These are phyloP conservation scores for Todus mexicanus DNA, from an alignment of 2,797 vertebrate genomes.

Conservation along the genomic window DNA sequence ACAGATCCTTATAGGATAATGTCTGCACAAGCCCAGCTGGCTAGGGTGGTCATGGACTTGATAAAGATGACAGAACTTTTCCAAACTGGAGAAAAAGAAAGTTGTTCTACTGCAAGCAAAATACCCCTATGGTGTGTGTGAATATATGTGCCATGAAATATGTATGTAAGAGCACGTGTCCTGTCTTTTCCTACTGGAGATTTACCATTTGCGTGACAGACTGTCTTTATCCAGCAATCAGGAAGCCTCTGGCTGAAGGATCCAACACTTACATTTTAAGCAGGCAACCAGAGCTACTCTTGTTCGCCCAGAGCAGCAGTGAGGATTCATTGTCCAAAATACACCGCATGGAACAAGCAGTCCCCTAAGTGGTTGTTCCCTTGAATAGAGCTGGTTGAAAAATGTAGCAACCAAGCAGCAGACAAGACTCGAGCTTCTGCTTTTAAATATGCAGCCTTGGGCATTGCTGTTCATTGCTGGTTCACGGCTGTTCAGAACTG, in stretches of 20 bases:
- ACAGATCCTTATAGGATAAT: constrained; percentile 28
- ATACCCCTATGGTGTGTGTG: neutral
- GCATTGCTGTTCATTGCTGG: too few species aligned
- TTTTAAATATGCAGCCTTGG: neutral
- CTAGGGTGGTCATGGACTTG: neutral
- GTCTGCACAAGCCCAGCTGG: neutral
- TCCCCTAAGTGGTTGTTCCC: neutral
- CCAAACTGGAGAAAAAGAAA: neutral
- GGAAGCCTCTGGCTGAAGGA: neutral
- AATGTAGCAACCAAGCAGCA: neutral
- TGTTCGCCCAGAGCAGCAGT: neutral
- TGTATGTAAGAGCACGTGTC: accelerated
- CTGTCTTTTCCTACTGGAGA: neutral
- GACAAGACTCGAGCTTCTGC: neutral
- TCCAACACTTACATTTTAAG: neutral
- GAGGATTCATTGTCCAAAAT: neutral
- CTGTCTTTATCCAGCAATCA: neutral
- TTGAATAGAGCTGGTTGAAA: neutral
- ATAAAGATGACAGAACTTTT: neutral
- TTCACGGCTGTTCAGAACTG: neutral
- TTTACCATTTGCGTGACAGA: neutral
- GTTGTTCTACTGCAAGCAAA: neutral
- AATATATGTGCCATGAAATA: accelerated
- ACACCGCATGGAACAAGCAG: neutral
- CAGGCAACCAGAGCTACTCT: neutral